Evolutionary conservation across 2,888 invertebrate genomes (phyloP).

Genomic region (Darwinula stevensoni): DNA sequence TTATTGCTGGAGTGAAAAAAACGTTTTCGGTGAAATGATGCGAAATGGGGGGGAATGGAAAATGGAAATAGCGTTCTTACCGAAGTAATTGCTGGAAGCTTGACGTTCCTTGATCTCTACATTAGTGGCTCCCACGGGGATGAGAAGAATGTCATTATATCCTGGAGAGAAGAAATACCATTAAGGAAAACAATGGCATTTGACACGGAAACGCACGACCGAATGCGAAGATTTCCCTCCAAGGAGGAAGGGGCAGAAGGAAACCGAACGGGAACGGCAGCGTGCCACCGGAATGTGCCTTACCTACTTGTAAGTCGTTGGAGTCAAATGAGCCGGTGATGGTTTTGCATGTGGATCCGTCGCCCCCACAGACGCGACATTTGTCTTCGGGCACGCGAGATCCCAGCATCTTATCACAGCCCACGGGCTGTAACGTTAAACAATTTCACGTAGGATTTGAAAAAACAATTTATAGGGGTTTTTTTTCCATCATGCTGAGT

Average conservation of each 20-base stretch:
- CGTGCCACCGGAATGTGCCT: no score
- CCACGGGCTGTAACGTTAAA: conserved; percentile 34
- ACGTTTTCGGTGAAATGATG: no score
- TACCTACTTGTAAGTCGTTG: conserved; percentile 40
- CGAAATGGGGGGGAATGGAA: neutral
- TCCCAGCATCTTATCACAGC: conserved; percentile 80
- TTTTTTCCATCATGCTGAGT: no score
- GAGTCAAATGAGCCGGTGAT: conserved; percentile 34
- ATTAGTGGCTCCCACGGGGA: conserved; percentile 77
- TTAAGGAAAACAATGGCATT: conserved; percentile 1
- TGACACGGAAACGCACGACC: no score
- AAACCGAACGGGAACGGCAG: no score
- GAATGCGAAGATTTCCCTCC: no score
- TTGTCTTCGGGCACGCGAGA: conserved; percentile 59
- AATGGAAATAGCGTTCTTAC: conserved; percentile 19
- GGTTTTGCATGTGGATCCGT: conserved; percentile 49
- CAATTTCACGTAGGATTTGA: no score
- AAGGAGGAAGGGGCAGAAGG: no score
- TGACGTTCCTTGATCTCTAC: conserved; percentile 42
- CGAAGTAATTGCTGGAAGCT: conserved; percentile 67
- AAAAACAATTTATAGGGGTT: no score
- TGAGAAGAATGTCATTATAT: conserved; percentile 65
- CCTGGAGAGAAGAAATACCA: no score
- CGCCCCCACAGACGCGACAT: conserved; percentile 73
- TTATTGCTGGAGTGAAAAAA: conserved; percentile 29